These are phyloP conservation scores for Euwallacea similis DNA, from an alignment of 1,140 invertebrate genomes.

Conservation along the genomic window DNA sequence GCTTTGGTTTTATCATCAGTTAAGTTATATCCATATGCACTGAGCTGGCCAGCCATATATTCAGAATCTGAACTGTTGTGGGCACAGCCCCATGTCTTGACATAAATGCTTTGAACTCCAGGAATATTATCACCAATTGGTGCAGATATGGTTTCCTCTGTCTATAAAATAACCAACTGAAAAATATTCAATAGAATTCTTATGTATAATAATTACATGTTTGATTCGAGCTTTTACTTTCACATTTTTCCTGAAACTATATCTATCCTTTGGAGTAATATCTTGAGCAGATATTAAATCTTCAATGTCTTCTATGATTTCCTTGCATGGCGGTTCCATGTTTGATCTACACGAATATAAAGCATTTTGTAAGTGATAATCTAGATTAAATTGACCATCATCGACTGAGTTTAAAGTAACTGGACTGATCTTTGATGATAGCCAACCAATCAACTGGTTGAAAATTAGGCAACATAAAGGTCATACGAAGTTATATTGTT, in stretches of 20 bases:
- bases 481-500: too few species aligned
- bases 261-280: conserved; percentile 73
- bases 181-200: not conserved
- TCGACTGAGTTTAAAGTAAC: not conserved
- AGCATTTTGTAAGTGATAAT: not conserved
- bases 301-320: conserved; percentile 77
- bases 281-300: conserved; percentile 78
- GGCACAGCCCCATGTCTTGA: conserved; percentile 98
- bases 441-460: not conserved
- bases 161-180: conserved; percentile 34
- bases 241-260: conserved; percentile 68
- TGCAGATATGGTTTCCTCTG: conserved; percentile 38
- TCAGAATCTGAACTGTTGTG: conserved; percentile 96
- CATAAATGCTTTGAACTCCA: conserved; percentile 88
- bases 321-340: conserved; percentile 54
- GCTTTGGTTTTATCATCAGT: conserved; percentile 81
- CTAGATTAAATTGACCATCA: not conserved
- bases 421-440: not conserved
- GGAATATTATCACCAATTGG: conserved; percentile 68
- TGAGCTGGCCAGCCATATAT: conserved; percentile 96
- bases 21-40: conserved; percentile 83
- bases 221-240: conserved; percentile 63
- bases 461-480: not conserved
- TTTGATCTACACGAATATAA: conserved; percentile 17
- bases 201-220: conserved; percentile 19